These are phyloP conservation scores for Galeruca laticollis DNA, from an alignment of 2,888 invertebrate species.

Conservation along the genomic window DNA sequence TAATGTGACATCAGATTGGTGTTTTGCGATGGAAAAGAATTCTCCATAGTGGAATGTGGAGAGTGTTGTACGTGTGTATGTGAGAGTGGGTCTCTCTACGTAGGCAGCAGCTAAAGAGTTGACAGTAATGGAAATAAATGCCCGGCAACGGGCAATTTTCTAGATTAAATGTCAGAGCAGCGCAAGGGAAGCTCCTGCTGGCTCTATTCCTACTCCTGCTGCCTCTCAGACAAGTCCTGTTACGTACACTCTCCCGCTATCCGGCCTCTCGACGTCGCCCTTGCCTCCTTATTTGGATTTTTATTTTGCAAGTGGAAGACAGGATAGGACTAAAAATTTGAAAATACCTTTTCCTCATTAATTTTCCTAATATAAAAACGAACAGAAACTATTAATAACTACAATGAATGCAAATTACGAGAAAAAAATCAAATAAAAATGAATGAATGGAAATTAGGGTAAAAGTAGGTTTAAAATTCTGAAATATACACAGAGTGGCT, in stretches of 20 bases:
- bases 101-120: slow-evolving; percentile 67
- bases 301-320: slow-evolving; percentile 20
- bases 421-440: no score
- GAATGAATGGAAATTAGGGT: no score
- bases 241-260: slow-evolving; percentile 20
- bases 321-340: slow-evolving; percentile 1
- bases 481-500: no score
- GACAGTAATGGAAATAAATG: slow-evolving; percentile 76
- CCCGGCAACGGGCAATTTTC: slow-evolving; percentile 73
- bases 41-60: slow-evolving; percentile 31
- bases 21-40: slow-evolving; percentile 38
- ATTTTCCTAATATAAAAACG: no score
- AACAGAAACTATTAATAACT: no score
- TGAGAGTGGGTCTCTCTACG: slow-evolving; percentile 36
- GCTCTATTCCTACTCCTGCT: slow-evolving; percentile 46
- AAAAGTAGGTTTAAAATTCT: no score
- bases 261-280: slow-evolving; percentile 38
- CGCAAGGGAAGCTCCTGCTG: slow-evolving; percentile 59
- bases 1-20: slow-evolving; percentile 66
- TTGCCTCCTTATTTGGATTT: slow-evolving; percentile 17
- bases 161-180: slow-evolving; percentile 75
- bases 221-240: slow-evolving; percentile 27
- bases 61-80: slow-evolving; percentile 16
- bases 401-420: no score
- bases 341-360: no score